Evolutionary conservation across 2,888 invertebrate species (phyloP).

Genomic region (Eristalis arbustorum): DNA sequence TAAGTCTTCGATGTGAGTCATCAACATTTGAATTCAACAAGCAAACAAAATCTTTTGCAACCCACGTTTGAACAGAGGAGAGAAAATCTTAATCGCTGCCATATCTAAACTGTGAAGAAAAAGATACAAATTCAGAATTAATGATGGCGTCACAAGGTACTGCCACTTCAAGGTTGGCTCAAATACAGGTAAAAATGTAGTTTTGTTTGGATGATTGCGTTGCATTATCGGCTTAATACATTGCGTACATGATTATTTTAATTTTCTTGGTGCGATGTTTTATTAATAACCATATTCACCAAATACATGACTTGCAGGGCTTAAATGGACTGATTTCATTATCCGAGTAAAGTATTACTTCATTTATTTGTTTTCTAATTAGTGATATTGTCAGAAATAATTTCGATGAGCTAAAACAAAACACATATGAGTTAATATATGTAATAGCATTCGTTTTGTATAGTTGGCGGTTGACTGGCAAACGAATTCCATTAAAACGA

Average conservation of each 20-base stretch:
- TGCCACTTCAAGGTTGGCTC: slow-evolving; percentile 79
- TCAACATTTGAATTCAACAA: not conserved
- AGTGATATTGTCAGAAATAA: too few species aligned
- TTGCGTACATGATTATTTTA: not conserved
- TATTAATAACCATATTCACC: not conserved
- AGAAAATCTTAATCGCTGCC: slow-evolving; percentile 32
- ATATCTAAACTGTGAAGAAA: slow-evolving; percentile 36
- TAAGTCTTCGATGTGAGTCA: slow-evolving; percentile 53
- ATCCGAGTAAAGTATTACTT: not conserved
- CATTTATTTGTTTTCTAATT: too few species aligned
- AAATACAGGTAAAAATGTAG: slow-evolving; percentile 79
- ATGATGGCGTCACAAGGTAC: slow-evolving; percentile 79
- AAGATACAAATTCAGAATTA: slow-evolving; percentile 71
- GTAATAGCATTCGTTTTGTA: too few species aligned
- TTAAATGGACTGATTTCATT: not conserved
- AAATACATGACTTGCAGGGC: not conserved
- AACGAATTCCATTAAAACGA: too few species aligned
- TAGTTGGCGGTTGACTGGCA: too few species aligned
- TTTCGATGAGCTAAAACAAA: not conserved
- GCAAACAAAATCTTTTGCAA: slow-evolving; percentile 28
- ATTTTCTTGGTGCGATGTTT: not conserved
- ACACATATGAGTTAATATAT: not conserved
- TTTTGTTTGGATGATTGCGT: slow-evolving; percentile 29
- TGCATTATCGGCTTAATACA: slow-evolving; percentile 1
- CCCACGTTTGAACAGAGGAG: slow-evolving; percentile 44